phyloP scores from a whole-genome alignment of 2,113 vertebrate genomes.

The Chunga burmeisteri region DNA sequence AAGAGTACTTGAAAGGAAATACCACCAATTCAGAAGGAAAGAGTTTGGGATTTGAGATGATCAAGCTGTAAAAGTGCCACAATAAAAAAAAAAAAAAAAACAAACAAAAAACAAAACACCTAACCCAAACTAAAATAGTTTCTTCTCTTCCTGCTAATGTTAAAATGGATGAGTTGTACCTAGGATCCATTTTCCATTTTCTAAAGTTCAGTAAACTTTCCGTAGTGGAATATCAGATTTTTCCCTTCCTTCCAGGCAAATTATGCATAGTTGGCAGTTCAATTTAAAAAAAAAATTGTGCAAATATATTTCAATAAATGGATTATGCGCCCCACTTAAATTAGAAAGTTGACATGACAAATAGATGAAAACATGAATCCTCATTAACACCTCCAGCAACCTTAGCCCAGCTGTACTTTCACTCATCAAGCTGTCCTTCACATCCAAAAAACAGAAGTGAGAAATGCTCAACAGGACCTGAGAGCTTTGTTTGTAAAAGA shows the following conservation, averaged over 20 bases:
- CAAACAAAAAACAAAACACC: too few species aligned
- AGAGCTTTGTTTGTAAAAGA: not conserved
- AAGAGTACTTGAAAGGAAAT: not conserved
- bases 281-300: not conserved
- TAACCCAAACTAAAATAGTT: not conserved
- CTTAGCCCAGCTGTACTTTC: not conserved
- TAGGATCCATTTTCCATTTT: not conserved
- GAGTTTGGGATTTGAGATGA: not conserved
- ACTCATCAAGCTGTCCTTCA: not conserved
- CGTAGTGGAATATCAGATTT: not conserved
- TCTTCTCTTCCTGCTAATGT: not conserved
- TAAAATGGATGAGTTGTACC: not conserved
- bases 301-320: not conserved
- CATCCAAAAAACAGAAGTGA: not conserved
- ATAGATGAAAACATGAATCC: not conserved
- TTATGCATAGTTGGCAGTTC: not conserved
- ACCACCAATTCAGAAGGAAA: not conserved
- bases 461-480: not conserved
- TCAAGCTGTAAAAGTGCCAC: not conserved
- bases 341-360: not conserved
- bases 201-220: not conserved
- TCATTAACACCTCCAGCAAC: slow-evolving; percentile 12
- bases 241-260: not conserved
- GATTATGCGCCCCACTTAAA: not conserved
- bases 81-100: not conserved